phyloP scores from a whole-genome alignment of 1,140 invertebrate species.

The Spodoptera litura region DNA sequence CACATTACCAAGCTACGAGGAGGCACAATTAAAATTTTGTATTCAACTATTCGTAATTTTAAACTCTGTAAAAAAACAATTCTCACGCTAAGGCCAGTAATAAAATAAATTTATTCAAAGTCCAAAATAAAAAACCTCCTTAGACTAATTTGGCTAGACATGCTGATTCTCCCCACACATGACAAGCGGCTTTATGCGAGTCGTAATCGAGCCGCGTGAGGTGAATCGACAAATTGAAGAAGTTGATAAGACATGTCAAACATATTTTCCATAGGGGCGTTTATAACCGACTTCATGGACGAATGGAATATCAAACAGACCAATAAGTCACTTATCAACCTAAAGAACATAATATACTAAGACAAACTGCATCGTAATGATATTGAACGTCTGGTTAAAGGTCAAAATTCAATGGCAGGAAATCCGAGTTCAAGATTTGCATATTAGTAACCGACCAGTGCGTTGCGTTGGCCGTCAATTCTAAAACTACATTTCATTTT shows the following conservation, averaged over 20 bases:
- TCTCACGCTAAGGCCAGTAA: slow-evolving; percentile 17
- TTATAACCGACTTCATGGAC: not conserved
- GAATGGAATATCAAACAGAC: slow-evolving; percentile 3
- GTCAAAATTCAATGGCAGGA: slow-evolving; percentile 32
- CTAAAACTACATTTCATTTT: too few relatives aligned
- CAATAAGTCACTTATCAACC: not conserved
- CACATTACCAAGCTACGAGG: too few relatives aligned
- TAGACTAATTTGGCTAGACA: slow-evolving; percentile 30
- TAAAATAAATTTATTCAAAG: slow-evolving; percentile 36
- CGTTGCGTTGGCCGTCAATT: not conserved
- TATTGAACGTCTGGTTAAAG: not conserved
- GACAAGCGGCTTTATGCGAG: slow-evolving; percentile 14
- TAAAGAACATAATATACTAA: not conserved
- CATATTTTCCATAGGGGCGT: slow-evolving; percentile 19
- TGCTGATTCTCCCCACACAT: slow-evolving; percentile 19
- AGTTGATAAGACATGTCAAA: slow-evolving; percentile 31
- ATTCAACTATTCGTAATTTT: not conserved
- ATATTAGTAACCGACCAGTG: not conserved
- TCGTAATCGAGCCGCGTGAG: slow-evolving; percentile 18
- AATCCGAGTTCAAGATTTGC: slow-evolving; percentile 17
- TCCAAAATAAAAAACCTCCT: slow-evolving; percentile 20
- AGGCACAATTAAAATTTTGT: too few relatives aligned
- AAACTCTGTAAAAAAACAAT: slow-evolving; percentile 1
- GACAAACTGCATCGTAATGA: not conserved
- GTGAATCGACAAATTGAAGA: slow-evolving; percentile 32